Base-by-base conservation (phyloP, 2,888 invertebrate species). In the Epistrophella euchroma region DNA sequence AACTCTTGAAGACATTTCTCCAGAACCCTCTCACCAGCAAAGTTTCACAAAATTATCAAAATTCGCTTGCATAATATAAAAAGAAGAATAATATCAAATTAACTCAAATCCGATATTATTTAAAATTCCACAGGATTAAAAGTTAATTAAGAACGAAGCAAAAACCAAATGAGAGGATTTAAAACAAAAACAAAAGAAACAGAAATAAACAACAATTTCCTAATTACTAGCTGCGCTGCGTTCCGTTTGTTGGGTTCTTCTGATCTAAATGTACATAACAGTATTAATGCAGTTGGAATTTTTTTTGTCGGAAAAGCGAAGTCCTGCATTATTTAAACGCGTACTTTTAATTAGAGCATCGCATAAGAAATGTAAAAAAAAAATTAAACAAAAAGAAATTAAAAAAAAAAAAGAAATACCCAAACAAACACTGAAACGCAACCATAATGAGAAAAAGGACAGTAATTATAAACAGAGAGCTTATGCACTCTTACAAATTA, bases 401-500 rank as follows among this genome's bases (percentile, higher is more conserved):
- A n/a, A n/a, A 43, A 35, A 52, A 45, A 43, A 60, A 62, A 28
- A 50, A 25, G 47, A 47, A 64, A 58, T 0, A 45, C 19, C 43
- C 35, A 66, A 28, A 55, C 40, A 85, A 80, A 80, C 55, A 70
- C 76, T 45, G 47, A 19, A 77, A 43, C 75, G 60, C 76, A 79
- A 70, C 76, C 86, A 78, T 82, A 86, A 82, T 82, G 77, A 82
- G 77, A 82, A 74, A 86, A 82, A 86, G 86, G 82, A 82, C 86
- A 86, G 77, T 86, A 86, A 86, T 86, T 86, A 86, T 77, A 74
- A 71, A 82, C 62, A 82, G 81, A 73, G 86, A 82, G 82, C 86
- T 86, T 86, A 86, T 86, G 86, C 86, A 86, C 86, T 86, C 82
- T 68, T 78, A 77, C 82, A 86, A 86, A 86, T 86, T 86, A 86